Base-by-base conservation (phyloP, 2,888 invertebrate species). In the Mellilla xanthometata region DNA sequence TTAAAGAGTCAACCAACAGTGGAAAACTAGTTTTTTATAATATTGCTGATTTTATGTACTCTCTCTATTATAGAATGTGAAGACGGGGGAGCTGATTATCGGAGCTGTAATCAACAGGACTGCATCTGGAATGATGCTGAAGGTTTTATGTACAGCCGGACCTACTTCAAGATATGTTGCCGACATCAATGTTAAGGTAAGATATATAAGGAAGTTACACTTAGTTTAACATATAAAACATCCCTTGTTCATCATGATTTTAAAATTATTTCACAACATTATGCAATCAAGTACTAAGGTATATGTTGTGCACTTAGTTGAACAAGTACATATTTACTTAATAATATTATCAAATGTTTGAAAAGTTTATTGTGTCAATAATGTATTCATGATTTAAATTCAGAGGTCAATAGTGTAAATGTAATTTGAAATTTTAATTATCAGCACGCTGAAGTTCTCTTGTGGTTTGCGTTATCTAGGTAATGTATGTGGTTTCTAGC, bases 161-260 rank as follows among this genome's bases (percentile, higher is more conserved):
- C 94, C 93, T 39, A 92, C 92, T 56, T 93, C 94, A 31, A 92
- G 95, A 76, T 95, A 95, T 82, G 93, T 97, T 35, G 94, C 95
- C 39, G 96, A 97, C 80, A 93, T 97, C 57, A 95, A 95, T 78
- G 93, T 97, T 46, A 96, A 95, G 93, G 97, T 96, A 89, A 65
- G 4, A 15, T 2, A 11, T 5, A 2, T 6, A 27, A 35, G 26
- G 15, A 27, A n/a, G n/a, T n/a, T n/a, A n/a, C n/a, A n/a, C n/a
- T 12, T 2, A 12, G 7, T 23, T 23, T 8, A 22, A 33, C 3
- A 15, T 3, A 15, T 15, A 15, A 15, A 15, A 15, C 15, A n/a
- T n/a, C n/a, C n/a, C n/a, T n/a, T n/a, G n/a, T n/a, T n/a, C n/a
- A n/a, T n/a, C n/a, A n/a, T n/a, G n/a, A n/a, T n/a, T n/a, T n/a